Percentiles rank a stretch among this genome's conserved stretches.
Evolutionary conservation across 2,888 invertebrate species (phyloP).

Genomic region (Polymixis flavicincta): DNA sequence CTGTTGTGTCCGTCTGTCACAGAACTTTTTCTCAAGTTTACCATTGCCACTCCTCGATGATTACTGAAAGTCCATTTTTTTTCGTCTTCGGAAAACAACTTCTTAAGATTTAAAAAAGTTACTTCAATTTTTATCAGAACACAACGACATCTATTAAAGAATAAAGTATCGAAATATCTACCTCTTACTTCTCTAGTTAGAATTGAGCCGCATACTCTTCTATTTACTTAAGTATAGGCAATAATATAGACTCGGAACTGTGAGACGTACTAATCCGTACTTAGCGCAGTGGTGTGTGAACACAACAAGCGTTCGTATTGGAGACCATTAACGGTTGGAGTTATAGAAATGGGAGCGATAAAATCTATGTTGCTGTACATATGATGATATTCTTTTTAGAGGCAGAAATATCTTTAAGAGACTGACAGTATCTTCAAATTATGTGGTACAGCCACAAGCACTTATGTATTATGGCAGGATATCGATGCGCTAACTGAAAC

Average conservation of each 20-base stretch:
- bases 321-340: constrained; percentile 20
- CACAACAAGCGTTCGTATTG: constrained; percentile 30
- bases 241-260: constrained; percentile 15
- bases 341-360: constrained; percentile 8
- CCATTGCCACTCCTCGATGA: background rate
- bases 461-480: no score
- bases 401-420: background rate
- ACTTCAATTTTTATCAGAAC: background rate
- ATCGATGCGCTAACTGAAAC: no score
- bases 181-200: no score
- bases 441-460: no score
- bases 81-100: background rate
- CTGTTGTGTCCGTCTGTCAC: background rate
- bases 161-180: background rate
- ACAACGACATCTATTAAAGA: background rate
- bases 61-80: background rate
- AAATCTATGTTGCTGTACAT: constrained; percentile 4
- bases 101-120: background rate
- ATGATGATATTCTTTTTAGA: constrained; percentile 3
- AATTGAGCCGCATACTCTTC: background rate
- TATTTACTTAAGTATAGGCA: constrained; percentile 1
- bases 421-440: background rate
- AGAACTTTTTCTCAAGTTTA: background rate
- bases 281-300: constrained; percentile 36
- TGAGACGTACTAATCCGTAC: constrained; percentile 31